Conservation (phyloP, 2,797 vertebrate species). For the Clamator glandarius region DNA sequence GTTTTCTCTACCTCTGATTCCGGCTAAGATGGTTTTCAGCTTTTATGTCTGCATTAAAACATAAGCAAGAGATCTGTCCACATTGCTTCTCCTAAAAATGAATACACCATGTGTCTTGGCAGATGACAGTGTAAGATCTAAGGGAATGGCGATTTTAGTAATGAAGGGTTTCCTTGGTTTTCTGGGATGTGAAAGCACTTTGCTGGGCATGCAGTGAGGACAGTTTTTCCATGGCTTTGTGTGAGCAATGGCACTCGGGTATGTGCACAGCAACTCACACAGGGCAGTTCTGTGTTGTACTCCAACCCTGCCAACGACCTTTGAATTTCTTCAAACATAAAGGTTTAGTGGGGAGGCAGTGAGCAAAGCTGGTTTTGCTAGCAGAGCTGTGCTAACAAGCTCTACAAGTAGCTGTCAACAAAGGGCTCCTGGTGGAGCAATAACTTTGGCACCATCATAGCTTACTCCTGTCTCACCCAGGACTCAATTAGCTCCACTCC, state of each 20-base stretch:
- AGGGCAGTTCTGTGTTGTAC: not conserved
- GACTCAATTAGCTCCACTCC: not conserved
- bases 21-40: not conserved
- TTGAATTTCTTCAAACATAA: not conserved
- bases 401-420: conserved; percentile 9
- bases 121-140: not conserved
- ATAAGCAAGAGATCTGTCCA: not conserved
- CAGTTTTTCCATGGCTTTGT: accelerated
- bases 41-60: not conserved
- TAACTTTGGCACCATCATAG: not conserved
- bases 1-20: not conserved
- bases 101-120: not conserved
- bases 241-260: not conserved
- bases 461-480: not conserved
- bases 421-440: not conserved
- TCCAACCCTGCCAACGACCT: not conserved
- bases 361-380: not conserved
- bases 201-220: accelerated
- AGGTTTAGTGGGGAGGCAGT: not conserved
- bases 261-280: accelerated
- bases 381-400: not conserved
- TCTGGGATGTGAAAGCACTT: not conserved
- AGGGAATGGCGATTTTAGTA: not conserved
- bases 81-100: not conserved
- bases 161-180: not conserved